Conservation (phyloP, 2,888 invertebrate species). For the Ryuthela nishihirai region DNA sequence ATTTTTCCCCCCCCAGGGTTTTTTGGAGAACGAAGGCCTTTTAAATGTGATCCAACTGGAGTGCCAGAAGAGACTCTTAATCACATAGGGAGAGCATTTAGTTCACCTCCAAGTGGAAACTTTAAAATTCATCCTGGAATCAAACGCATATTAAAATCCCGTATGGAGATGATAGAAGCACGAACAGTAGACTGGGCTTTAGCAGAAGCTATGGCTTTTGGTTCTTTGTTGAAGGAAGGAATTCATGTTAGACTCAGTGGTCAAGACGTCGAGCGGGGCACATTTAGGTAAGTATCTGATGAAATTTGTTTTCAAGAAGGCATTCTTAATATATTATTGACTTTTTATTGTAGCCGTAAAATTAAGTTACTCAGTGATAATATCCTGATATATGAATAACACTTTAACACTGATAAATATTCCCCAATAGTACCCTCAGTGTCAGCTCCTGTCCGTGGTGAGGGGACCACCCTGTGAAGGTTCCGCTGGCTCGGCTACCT, state of each 20-base stretch:
- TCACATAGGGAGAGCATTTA: slow-evolving; percentile 81
- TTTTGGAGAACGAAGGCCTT: slow-evolving; percentile 67
- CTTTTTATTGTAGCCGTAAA: too few relatives aligned
- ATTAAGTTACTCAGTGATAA: too few relatives aligned
- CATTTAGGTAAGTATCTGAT: slow-evolving; percentile 60
- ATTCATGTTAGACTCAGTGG: slow-evolving; percentile 92
- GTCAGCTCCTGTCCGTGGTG: too few relatives aligned
- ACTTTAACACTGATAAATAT: too few relatives aligned
- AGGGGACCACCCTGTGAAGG: too few relatives aligned
- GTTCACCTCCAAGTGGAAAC: slow-evolving; percentile 69
- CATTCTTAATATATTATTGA: too few relatives aligned
- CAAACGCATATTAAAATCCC: slow-evolving; percentile 79
- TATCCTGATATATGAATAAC: too few relatives aligned
- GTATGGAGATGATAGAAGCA: slow-evolving; percentile 88
- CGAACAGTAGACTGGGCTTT: slow-evolving; percentile 93
- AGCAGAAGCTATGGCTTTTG: slow-evolving; percentile 97
- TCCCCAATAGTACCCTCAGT: too few relatives aligned
- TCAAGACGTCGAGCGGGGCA: slow-evolving; percentile 96
- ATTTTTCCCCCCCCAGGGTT: slow-evolving; percentile 49
- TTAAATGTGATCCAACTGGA: slow-evolving; percentile 78
- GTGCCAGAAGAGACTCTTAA: slow-evolving; percentile 76
- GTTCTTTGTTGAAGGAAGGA: slow-evolving; percentile 92
- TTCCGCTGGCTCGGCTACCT: too few relatives aligned
- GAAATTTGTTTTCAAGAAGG: too few relatives aligned
- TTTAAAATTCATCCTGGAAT: slow-evolving; percentile 56